These are phyloP conservation scores for Daubentonia madagascariensis DNA, from an alignment of 2,113 vertebrate genomes.

Conservation along the genomic window DNA sequence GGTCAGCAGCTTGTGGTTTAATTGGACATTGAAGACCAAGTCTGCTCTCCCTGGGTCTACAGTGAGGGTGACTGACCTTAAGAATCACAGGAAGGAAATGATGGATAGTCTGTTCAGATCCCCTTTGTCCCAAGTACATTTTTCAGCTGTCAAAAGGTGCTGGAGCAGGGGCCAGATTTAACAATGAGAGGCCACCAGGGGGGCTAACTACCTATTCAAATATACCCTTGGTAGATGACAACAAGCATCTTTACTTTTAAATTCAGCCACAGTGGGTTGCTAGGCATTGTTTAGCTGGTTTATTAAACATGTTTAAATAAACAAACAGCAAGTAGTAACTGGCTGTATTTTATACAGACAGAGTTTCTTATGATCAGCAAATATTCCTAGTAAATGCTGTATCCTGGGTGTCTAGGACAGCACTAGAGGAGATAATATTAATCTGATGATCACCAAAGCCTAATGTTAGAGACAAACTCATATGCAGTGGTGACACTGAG, in stretches of 20 bases:
- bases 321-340: neutral
- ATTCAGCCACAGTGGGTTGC: neutral
- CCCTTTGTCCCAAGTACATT: neutral
- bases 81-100: neutral
- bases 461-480: neutral
- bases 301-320: neutral
- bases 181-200: neutral
- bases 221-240: neutral
- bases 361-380: neutral
- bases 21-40: neutral
- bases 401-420: neutral
- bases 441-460: neutral
- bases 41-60: neutral
- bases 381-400: neutral
- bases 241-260: neutral
- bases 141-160: slow-evolving; percentile 38
- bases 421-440: neutral
- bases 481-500: neutral
- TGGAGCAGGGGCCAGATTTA: neutral
- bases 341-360: neutral
- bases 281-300: neutral
- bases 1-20: neutral
- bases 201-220: neutral
- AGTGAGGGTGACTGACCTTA: neutral
- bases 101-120: slow-evolving; percentile 8